phyloP scores from a whole-genome alignment of 2,113 vertebrate species.

The Sylvia atricapilla region DNA sequence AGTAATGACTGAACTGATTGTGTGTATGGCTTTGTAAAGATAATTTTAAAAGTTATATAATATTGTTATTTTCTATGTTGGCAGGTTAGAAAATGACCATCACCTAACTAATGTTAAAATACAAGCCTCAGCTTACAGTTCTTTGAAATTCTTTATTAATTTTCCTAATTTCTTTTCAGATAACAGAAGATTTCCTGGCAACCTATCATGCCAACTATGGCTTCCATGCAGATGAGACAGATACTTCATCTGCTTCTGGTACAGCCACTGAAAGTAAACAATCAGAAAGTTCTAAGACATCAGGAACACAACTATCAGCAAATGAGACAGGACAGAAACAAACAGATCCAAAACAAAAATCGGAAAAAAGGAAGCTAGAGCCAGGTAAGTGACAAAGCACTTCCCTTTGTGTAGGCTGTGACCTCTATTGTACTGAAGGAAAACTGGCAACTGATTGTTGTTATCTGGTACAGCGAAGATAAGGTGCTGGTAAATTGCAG shows the following conservation, averaged over 20 bases:
- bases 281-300: neutral
- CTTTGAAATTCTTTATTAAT: neutral
- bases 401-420: neutral
- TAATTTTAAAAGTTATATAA: neutral
- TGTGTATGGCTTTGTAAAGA: neutral
- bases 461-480: neutral
- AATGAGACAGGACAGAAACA: conserved; percentile 46
- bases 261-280: conserved; percentile 21
- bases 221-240: conserved; percentile 75
- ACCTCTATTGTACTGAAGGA: neutral
- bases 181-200: conserved; percentile 95
- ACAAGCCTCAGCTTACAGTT: neutral
- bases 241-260: conserved; percentile 60
- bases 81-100: neutral
- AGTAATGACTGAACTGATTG: neutral
- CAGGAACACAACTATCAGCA: conserved; percentile 6
- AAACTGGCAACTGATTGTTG: neutral
- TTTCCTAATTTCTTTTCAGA: conserved; percentile 69
- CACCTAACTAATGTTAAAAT: neutral
- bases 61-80: neutral
- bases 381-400: conserved; percentile 71
- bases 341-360: conserved; percentile 80
- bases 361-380: conserved; percentile 89
- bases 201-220: conserved; percentile 95
- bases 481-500: neutral